Base-by-base conservation (phyloP, 2,113 vertebrate genomes). In the Myocastor coypus region DNA sequence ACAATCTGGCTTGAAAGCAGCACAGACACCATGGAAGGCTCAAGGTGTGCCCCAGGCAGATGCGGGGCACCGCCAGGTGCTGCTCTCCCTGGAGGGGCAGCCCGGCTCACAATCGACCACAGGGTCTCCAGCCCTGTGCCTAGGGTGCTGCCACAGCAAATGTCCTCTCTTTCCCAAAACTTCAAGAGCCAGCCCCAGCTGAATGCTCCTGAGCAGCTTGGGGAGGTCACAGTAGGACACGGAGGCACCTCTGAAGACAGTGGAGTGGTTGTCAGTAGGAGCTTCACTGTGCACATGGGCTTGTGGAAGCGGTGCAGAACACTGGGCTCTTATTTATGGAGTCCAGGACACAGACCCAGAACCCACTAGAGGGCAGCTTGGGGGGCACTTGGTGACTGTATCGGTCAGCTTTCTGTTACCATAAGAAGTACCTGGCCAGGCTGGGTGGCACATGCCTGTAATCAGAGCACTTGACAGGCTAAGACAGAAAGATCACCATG, bases 241-340 rank as follows among this genome's bases (percentile, higher is more conserved):
- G 22, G 5, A 92, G 20, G 14, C 34, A 42, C 34, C 83, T 71
- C 69, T 19, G 42, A 32, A 68, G 26, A 82, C 5, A 24, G 0
- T 11, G 40, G 40, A 24, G 3, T 8, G 3, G 6, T 20, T 7
- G 0, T 13, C 32, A 52, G n/a, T 34, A 3, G 7, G 30, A 13
- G 7, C 5, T 1, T 1, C 46, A 63, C 14, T 5, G 40, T 3
- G 40, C 50, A 64, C 16, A 34, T 7, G 16, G 34, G 5, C 12
- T 34, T 19, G 46, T 50, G 3, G 34, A 0, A 26, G 63, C 5
- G 13, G 63, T 22, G 59, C 11, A 16, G 26, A 37, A 55, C 11
- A 5, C 46, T 13, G 16, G 19, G 14, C n/a, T 91, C 91, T 52
- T 22, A 1, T 22, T 42, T 32, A 30, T 1, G 20, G 57, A 50